Evolutionary conservation across 1,140 invertebrate genomes (phyloP).

Genomic region (Cherax destructor): DNA sequence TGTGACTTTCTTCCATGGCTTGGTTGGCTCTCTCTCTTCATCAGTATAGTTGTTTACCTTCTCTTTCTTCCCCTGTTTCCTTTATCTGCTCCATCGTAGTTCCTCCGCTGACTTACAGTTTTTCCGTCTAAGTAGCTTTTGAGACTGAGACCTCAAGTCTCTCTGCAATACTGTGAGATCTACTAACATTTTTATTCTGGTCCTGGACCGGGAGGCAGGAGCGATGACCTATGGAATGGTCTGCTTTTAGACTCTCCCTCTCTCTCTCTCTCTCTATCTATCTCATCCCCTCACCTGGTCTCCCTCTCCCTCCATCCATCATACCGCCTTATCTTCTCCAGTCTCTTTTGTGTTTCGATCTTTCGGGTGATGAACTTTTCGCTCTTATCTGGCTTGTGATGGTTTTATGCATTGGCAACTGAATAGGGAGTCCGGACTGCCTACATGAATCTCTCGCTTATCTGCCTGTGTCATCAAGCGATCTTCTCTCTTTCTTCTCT

Average conservation of each 20-base stretch:
- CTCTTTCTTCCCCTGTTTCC: too few relatives aligned
- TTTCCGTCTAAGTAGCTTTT: too few relatives aligned
- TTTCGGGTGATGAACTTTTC: conserved; percentile 5
- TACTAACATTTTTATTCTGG: background rate
- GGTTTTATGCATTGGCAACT: conserved; percentile 4
- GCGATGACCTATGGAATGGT: too few relatives aligned
- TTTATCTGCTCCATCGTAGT: too few relatives aligned
- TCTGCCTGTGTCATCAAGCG: background rate
- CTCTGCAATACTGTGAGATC: too few relatives aligned
- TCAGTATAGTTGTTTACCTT: too few relatives aligned
- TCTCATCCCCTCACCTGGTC: background rate
- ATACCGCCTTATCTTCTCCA: conserved; percentile 6
- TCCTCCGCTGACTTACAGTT: too few relatives aligned
- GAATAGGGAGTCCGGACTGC: background rate
- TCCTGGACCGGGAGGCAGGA: too few relatives aligned
- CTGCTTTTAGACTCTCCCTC: background rate
- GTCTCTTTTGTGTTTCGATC: conserved; percentile 14
- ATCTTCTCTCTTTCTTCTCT: background rate
- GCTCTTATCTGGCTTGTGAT: background rate
- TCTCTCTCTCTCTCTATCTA: background rate
- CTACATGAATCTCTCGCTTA: background rate
- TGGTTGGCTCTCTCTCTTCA: too few relatives aligned
- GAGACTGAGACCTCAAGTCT: too few relatives aligned
- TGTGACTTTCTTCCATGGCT: too few relatives aligned
- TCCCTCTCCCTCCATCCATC: background rate